Conservation (phyloP, 2,888 invertebrate genomes). For the Vanessa cardui region DNA sequence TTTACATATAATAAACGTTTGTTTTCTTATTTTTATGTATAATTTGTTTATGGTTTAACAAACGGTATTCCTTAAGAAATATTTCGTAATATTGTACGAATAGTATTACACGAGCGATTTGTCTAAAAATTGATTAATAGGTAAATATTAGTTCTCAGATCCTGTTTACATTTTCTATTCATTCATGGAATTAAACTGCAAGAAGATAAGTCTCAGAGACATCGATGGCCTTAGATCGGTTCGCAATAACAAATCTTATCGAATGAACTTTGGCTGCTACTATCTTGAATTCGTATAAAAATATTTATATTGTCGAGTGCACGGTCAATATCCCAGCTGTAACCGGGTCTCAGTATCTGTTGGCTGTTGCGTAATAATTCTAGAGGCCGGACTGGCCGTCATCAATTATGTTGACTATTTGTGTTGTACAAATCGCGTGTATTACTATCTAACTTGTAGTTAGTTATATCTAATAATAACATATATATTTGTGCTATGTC, state of each 20-base stretch:
- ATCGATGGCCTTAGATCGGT: constrained; percentile 32
- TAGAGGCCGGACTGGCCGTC: constrained; percentile 36
- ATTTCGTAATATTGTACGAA: no score
- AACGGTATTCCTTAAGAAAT: no score
- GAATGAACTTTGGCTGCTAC: constrained; percentile 65
- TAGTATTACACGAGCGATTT: no score
- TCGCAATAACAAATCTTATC: constrained; percentile 66
- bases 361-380: constrained; percentile 32
- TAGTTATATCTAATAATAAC: neutral
- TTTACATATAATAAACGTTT: no score
- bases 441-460: neutral
- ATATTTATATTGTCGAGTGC: constrained; percentile 56
- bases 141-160: constrained; percentile 1
- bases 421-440: neutral
- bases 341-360: constrained; percentile 51
- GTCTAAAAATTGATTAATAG: no score
- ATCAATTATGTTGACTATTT: constrained; percentile 16
- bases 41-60: no score
- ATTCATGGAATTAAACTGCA: constrained; percentile 12
- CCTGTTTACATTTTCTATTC: constrained; percentile 19
- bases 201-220: constrained; percentile 17
- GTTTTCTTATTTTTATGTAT: no score
- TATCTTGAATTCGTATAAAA: constrained; percentile 65
- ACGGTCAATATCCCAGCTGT: constrained; percentile 42
- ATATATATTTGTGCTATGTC: no score